Conservation (phyloP, 2,888 invertebrate genomes). For the Hofmannophila pseudospretella region DNA sequence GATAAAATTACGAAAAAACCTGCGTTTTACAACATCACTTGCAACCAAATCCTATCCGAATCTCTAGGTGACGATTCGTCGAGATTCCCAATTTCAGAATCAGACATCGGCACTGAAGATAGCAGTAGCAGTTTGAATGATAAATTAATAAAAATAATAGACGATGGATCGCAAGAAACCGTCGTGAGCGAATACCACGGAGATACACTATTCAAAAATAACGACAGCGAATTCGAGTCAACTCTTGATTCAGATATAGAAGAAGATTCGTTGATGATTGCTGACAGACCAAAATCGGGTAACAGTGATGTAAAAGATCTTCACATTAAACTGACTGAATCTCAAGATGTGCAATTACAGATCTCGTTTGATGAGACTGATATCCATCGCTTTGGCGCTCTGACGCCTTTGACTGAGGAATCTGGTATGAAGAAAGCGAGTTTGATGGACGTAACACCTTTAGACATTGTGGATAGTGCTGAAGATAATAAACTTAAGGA, state of each 20-base stretch:
- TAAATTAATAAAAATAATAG: constrained; percentile 21
- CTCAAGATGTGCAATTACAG: constrained; percentile 35
- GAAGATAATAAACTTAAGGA: constrained; percentile 24
- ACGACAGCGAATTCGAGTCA: constrained; percentile 31
- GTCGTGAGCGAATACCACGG: constrained; percentile 14
- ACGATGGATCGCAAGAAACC: constrained; percentile 6
- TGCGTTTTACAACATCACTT: constrained; percentile 6
- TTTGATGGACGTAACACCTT: constrained; percentile 35
- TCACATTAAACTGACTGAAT: constrained; percentile 40
- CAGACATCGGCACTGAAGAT: constrained; percentile 28
- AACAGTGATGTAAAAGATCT: constrained; percentile 54
- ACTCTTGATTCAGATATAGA: constrained; percentile 44
- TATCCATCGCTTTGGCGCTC: constrained; percentile 28
- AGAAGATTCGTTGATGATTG: constrained; percentile 55
- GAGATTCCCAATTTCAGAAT: constrained; percentile 32
- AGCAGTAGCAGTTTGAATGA: constrained; percentile 28
- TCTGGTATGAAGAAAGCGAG: constrained; percentile 43
- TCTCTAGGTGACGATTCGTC: constrained; percentile 27
- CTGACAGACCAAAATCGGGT: constrained; percentile 40
- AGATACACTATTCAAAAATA: constrained; percentile 10
- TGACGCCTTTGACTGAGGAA: constrained; percentile 65
- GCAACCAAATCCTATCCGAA: constrained; percentile 9
- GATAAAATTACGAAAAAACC: constrained; percentile 1
- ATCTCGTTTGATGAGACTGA: constrained; percentile 26
- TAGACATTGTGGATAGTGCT: constrained; percentile 7